Base-by-base conservation (phyloP, 2,797 vertebrate genomes). In the Enteromius anoplus region DNA sequence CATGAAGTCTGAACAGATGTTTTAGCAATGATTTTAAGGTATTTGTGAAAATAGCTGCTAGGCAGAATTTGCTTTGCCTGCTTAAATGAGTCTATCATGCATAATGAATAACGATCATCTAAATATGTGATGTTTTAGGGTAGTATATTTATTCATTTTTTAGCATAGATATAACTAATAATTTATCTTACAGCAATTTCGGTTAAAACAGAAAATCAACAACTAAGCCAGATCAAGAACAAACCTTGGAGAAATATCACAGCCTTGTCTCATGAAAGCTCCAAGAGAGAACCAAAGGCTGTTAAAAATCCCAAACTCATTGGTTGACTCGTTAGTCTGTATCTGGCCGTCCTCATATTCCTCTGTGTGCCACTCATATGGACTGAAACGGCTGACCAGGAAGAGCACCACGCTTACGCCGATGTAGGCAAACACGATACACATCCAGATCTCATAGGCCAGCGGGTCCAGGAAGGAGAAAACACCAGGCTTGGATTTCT, bases 291-390 rank as follows among this genome's bases (percentile, higher is more conserved):
- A 96, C 97, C 98, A 99, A 90, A 99, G 96, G 93, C 98, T 99
- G 97, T 99, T 99, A 96, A 99, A 99, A 95, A 99, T 99, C 93
- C 98, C 98, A 95, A 99, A 99, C 94, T 99, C 98, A 91, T 99
- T 99, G 91, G 98, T 97, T 77, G 97, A 98, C 93, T 99, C 98
- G 87, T 97, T 99, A 96, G 96, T 99, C 96, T 98, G 98, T 84
- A 97, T 98, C 95, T 99, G 97, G 78, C 98, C 98, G 29, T 99
- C 98, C 94, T 99, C 98, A 82, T 99, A 99, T 86, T 99, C 98
- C 93, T 99, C 98, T 42, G 98, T 99, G 95, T 99, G 98, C 98
- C 98, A 99, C 92, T 99, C 98, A 26, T 99, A 99, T 4, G 98
- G 98, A 90, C 98, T 99, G 95, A 99, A 99, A 92, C 98, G 97